A percentile compares a stretch with the other conserved stretches of the same genome.
These are phyloP conservation scores for Acrossocheilus fasciatus DNA, from an alignment of 2,797 vertebrate genomes.

Conservation along the genomic window DNA sequence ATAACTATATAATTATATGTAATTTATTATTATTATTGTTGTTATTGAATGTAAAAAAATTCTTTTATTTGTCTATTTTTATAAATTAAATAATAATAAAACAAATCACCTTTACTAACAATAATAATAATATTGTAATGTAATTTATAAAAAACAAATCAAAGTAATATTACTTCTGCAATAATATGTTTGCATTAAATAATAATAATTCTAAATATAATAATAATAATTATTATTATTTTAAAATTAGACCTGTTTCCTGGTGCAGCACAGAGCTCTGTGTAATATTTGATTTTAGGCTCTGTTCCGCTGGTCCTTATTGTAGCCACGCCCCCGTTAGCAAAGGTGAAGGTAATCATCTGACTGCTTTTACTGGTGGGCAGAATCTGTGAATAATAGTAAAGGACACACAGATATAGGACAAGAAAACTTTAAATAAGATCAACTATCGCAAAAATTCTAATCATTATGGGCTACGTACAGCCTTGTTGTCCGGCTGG, in stretches of 20 bases:
- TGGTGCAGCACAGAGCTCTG: conserved; percentile 93
- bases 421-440: neutral
- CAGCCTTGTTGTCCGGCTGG: conserved; percentile 89
- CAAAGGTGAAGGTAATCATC: conserved; percentile 98
- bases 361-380: conserved; percentile 94
- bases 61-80: neutral
- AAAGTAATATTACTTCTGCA: neutral
- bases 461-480: conserved; percentile 71
- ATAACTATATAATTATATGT: neutral
- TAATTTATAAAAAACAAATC: neutral
- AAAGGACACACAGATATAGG: neutral
- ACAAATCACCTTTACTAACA: neutral
- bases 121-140: too few species aligned
- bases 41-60: neutral
- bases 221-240: neutral
- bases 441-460: neutral
- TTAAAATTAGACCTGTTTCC: conserved; percentile 87
- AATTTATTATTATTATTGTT: neutral
- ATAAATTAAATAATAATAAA: neutral
- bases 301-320: conserved; percentile 97
- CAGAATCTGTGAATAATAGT: conserved; percentile 81
- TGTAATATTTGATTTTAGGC: conserved; percentile 98
- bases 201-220: neutral
- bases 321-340: conserved; percentile 94
- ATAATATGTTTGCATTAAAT: neutral